Evolutionary conservation across 2,797 vertebrate genomes (phyloP).

Genomic region (Centroberyx gerrardi): DNA sequence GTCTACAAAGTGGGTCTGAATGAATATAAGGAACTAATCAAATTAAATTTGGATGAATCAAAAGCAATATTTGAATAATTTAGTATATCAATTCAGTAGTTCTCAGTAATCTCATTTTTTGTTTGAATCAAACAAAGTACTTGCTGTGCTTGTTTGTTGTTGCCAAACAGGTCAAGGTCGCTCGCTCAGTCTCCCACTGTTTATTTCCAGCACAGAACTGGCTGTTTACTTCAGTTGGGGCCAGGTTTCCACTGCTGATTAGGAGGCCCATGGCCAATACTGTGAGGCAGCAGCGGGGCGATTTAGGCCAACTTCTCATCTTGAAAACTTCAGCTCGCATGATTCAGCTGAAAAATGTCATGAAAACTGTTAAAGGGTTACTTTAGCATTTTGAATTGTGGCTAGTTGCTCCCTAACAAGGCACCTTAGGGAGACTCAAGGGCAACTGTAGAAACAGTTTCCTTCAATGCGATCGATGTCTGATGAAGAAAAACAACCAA

Average conservation of each 20-base stretch:
- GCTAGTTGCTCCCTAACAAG: constrained; percentile 24
- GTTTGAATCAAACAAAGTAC: background rate
- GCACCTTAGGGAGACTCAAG: background rate
- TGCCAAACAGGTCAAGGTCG: constrained; percentile 13
- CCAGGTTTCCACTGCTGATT: constrained; percentile 19
- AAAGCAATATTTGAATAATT: background rate
- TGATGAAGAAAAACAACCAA: background rate
- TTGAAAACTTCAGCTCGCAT: constrained; percentile 22
- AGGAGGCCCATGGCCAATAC: background rate
- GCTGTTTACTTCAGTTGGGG: constrained; percentile 24
- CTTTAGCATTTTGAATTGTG: constrained; percentile 25
- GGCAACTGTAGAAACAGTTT: background rate
- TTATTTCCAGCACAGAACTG: background rate
- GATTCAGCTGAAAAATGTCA: constrained; percentile 36
- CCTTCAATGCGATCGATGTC: background rate
- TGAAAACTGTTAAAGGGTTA: constrained; percentile 20
- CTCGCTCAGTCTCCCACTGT: background rate
- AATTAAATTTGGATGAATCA: background rate
- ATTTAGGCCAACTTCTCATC: constrained; percentile 2
- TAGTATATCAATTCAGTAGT: background rate
- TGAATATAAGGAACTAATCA: background rate
- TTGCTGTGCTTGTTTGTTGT: background rate
- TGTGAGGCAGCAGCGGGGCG: background rate
- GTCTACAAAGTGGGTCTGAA: background rate
- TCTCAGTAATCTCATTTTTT: background rate